Evolutionary conservation across 2,797 vertebrate genomes (phyloP).

Genomic region (Ctenochaetus hawaiiensis): DNA sequence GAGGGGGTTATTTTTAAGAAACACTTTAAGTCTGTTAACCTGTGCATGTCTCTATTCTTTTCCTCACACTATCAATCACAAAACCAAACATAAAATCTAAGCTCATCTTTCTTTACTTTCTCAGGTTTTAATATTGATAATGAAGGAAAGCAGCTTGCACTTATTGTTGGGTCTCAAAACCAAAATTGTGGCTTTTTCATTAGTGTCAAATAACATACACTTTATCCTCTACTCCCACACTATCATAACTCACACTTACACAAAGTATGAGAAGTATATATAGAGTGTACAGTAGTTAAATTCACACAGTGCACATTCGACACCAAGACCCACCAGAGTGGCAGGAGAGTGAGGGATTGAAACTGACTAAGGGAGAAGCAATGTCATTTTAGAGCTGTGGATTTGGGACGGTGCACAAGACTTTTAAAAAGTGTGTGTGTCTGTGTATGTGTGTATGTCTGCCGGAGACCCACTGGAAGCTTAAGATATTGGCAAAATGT

Average conservation of each 20-base stretch:
- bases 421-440: constrained; percentile 13
- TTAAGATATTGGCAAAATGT: constrained; percentile 53
- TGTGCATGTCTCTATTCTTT: constrained; percentile 52
- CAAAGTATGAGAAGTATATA: constrained; percentile 24
- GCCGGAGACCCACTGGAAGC: constrained; percentile 22
- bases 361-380: constrained; percentile 32
- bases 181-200: constrained; percentile 77
- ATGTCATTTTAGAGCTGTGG: constrained; percentile 47
- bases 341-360: constrained; percentile 32
- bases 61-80: constrained; percentile 64
- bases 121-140: constrained; percentile 68
- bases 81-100: constrained; percentile 66
- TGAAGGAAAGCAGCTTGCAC: constrained; percentile 38
- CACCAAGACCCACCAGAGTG: constrained; percentile 9
- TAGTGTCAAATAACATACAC: constrained; percentile 70
- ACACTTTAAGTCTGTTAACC: constrained; percentile 43
- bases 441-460: not conserved
- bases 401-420: constrained; percentile 21
- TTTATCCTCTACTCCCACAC: constrained; percentile 43
- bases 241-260: constrained; percentile 14
- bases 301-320: constrained; percentile 6
- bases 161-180: constrained; percentile 57
- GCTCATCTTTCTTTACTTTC: constrained; percentile 72
- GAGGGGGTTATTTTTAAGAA: constrained; percentile 37
- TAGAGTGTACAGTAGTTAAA: not conserved